Conservation (phyloP, 2,888 invertebrate genomes). For the Catocala fraxini region DNA sequence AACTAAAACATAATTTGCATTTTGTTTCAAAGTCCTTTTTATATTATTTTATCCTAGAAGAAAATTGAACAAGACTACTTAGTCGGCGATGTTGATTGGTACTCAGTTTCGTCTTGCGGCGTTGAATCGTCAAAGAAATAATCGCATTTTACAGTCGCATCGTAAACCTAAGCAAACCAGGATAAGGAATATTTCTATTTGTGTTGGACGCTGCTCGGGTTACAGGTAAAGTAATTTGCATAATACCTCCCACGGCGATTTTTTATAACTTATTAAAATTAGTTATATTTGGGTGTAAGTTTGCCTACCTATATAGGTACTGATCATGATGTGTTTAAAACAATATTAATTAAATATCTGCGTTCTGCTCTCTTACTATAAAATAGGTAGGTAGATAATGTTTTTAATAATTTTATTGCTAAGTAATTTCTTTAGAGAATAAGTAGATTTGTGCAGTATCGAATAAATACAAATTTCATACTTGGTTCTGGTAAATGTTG, state of each 20-base stretch:
- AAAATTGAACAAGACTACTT: slow-evolving; percentile 35
- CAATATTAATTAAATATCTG: too few relatives aligned
- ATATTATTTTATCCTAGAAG: slow-evolving; percentile 22
- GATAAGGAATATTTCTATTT: slow-evolving; percentile 76
- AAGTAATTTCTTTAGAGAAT: too few relatives aligned
- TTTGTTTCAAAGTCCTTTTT: slow-evolving; percentile 1
- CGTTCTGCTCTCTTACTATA: too few relatives aligned
- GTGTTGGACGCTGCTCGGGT: slow-evolving; percentile 71
- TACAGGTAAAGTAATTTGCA: slow-evolving; percentile 86
- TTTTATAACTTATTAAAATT: slow-evolving; percentile 57
- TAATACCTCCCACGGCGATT: slow-evolving; percentile 83
- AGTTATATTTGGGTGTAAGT: slow-evolving; percentile 2
- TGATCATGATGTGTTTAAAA: too few relatives aligned
- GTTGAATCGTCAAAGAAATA: slow-evolving; percentile 73
- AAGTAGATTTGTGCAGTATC: too few relatives aligned
- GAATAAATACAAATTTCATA: too few relatives aligned
- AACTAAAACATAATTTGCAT: not conserved
- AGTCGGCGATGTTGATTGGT: slow-evolving; percentile 46
- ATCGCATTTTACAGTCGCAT: slow-evolving; percentile 82
- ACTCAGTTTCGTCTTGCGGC: slow-evolving; percentile 69
- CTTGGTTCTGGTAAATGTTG: too few relatives aligned
- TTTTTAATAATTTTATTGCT: too few relatives aligned
- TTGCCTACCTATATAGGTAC: too few relatives aligned
- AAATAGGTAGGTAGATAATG: too few relatives aligned
- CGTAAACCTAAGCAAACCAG: slow-evolving; percentile 85